Conservation (phyloP, 2,113 vertebrate genomes). For the Coptodon rendalli region DNA sequence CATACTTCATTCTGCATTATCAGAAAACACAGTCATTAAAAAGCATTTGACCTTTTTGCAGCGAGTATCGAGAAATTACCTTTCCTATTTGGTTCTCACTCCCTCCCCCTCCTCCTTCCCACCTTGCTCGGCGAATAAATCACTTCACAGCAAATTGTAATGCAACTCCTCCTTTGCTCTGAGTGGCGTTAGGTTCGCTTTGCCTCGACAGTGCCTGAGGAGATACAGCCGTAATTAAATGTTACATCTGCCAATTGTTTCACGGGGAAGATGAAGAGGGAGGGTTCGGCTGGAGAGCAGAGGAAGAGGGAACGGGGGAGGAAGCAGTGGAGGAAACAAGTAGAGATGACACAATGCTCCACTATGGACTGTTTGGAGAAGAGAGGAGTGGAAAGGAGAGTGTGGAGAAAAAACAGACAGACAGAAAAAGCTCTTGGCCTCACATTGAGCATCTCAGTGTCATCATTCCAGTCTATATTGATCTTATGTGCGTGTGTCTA, state of each 20-base stretch:
- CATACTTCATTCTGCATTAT: slow-evolving; percentile 65
- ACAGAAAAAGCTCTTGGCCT: slow-evolving; percentile 56
- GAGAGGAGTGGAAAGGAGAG: not conserved
- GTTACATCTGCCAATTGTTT: slow-evolving; percentile 78
- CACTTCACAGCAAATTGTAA: slow-evolving; percentile 72
- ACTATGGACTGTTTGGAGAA: slow-evolving; percentile 30
- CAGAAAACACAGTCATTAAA: slow-evolving; percentile 79
- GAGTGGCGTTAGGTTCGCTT: slow-evolving; percentile 56
- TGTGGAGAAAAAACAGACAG: slow-evolving; percentile 34
- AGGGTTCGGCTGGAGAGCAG: slow-evolving; percentile 33
- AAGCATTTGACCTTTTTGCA: slow-evolving; percentile 79
- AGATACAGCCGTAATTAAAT: slow-evolving; percentile 76
- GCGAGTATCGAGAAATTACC: slow-evolving; percentile 71
- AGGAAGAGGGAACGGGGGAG: slow-evolving; percentile 6
- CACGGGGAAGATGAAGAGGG: slow-evolving; percentile 61
- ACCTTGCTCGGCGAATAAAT: slow-evolving; percentile 61
- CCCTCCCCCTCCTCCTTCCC: not conserved
- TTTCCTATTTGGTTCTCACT: slow-evolving; percentile 46
- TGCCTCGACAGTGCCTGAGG: slow-evolving; percentile 68
- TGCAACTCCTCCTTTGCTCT: slow-evolving; percentile 68
- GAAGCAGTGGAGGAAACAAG: slow-evolving; percentile 40
- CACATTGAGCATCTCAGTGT: slow-evolving; percentile 61
- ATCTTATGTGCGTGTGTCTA: slow-evolving; percentile 47
- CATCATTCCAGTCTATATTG: slow-evolving; percentile 60
- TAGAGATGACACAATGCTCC: slow-evolving; percentile 53